Percentiles rank a stretch among this genome's conserved stretches.
phyloP scores from a whole-genome alignment of 1,140 invertebrate species.

The Littorina saxatilis region DNA sequence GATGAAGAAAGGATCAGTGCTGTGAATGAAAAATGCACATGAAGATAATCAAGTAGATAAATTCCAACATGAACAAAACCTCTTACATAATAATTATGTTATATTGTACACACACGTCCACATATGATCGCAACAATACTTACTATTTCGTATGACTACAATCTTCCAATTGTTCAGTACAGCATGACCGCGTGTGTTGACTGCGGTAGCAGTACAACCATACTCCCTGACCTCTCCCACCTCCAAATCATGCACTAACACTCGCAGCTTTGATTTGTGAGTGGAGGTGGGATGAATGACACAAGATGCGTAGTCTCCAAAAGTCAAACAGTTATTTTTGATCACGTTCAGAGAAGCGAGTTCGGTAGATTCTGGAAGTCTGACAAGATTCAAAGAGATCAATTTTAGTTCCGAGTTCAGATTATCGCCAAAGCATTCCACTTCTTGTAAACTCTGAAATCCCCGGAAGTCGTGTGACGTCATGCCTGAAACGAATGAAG shows the following conservation, averaged over 20 bases:
- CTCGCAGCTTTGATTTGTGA: neutral
- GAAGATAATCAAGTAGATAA: no score
- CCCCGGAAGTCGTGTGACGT: conserved; percentile 7
- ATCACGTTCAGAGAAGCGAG: neutral
- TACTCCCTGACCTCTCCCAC: conserved; percentile 24
- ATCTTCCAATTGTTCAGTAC: neutral
- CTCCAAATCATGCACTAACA: conserved; percentile 10
- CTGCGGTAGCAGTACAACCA: conserved; percentile 7
- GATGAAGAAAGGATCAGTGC: no score
- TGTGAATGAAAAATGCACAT: no score
- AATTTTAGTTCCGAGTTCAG: conserved; percentile 9
- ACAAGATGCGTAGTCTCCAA: conserved; percentile 19
- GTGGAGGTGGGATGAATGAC: conserved; percentile 19
- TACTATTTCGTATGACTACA: no score
- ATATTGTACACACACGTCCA: no score
- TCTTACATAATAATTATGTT: no score
- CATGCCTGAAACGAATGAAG: conserved; percentile 33
- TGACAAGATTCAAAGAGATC: neutral
- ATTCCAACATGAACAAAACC: no score
- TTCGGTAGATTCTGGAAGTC: neutral
- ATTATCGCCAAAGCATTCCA: conserved; percentile 24
- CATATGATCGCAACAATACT: no score
- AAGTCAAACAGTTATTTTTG: conserved; percentile 13
- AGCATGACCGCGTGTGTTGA: neutral
- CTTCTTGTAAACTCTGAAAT: conserved; percentile 22